Evolutionary conservation across 2,888 invertebrate genomes (phyloP), one percentile per base, ranked within the genome.

Genomic region (Scaptomyza flava): DNA sequence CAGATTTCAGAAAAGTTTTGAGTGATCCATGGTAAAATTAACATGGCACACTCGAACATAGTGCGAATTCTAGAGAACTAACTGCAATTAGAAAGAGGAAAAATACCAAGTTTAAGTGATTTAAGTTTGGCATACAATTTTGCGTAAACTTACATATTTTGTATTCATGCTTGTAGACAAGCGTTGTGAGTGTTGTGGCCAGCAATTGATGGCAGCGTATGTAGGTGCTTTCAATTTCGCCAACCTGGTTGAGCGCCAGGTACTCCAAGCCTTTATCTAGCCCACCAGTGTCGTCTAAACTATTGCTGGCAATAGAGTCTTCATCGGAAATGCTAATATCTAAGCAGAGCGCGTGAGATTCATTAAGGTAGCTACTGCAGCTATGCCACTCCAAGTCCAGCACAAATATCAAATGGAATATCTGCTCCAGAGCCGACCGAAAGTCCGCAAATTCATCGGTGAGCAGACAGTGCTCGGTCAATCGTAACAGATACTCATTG

Each of bases 141-240:
- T 27, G 27, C 6, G 20, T 6, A 20, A 23, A 5, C 82, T 84
- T 68, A 81, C 81, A 54, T 31, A 81, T 84, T n/a, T 67, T 65
- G 12, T 72, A 51, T 7, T 73, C 77, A 1, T 65, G 27, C 41
- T 77, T 53, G 54, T n/a, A 72, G 34, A 91, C 91, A 42, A 90
- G 89, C 33, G 78, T 77, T 14, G 90, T 90, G 7, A 92, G 77
- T 20, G 79, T 83, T 30, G 87, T 78, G 6, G 89, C 91, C 63
- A 92, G 73, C 72, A 88, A 89, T 43, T 89, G 90, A 72, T 92
- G 92, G 48, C 91, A 91, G 14, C 89, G 88, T 47, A 91, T 90
- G 57, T 92, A 92, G 2, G 91, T 91, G 11, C 69, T 17, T 67
- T 92, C 92, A 45, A 92, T 90, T n/a, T 86, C 88, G 50, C 78